Base-by-base conservation (phyloP, 2,888 invertebrate species). In the Lithophane semibrunnea region DNA sequence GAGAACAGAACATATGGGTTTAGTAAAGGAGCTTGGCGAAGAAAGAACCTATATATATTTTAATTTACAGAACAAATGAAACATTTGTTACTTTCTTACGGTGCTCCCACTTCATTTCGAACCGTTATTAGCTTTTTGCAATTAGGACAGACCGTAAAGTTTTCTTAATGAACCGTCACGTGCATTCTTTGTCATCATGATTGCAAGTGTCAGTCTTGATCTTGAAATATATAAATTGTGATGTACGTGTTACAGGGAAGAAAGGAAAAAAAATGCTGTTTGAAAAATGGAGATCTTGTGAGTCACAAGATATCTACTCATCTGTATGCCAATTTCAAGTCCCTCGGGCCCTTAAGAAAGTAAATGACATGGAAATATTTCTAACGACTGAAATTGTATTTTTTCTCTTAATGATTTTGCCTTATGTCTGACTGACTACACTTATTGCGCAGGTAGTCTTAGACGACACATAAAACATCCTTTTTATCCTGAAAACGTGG, bases 91-190 rank as follows among this genome's bases (percentile, higher is more conserved):
- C 49, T 65, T 68, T 64, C 66, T 63, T 73, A 42, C 42, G 24
- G 61, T 21, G 44, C 47, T 68, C 54, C 54, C 54, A 54, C 63
- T 64, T 73, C 54, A 52, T 73, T 74, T 42, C 21, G n/a, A 61
- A 66, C 12, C 49, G 12, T 68, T 72, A 74, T 78, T 78, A 65
- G n/a, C n/a, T 72, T 83, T 75, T 79, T 73, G 21, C 69, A 75
- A 72, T 79, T 70, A 73, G 12, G 37, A 63, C 37, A 16, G 65
- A 73, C 63, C 18, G 21, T 71, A 56, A 68, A 56, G 21, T 69
- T 79, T 49, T 24, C n/a, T 54, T 42, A 61, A 56, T 37, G 61
- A 58, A 54, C n/a, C 12, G 24, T 67, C 29, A 61, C 29, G 47
- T 65, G 16, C 2, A 9, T 60, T 60, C 8, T 12, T 61, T 47